Evolutionary conservation across 2,113 vertebrate genomes (phyloP).

Genomic region (Mionectes macconnelli): DNA sequence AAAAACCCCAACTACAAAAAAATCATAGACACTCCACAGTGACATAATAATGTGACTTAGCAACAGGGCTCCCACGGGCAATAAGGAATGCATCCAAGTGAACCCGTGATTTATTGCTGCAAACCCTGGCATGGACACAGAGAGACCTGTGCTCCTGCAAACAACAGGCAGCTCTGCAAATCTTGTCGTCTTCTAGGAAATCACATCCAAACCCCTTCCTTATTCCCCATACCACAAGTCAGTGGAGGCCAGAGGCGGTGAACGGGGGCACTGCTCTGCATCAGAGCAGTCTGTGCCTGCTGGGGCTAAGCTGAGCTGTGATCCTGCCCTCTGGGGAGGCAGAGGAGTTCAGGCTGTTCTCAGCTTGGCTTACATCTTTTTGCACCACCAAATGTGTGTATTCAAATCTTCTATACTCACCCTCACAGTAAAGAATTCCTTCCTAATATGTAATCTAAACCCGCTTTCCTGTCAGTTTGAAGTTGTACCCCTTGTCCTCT

Average conservation of each 20-base stretch:
- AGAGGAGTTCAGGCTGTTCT: not conserved
- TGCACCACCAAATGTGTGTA: not conserved
- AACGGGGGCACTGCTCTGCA: not conserved
- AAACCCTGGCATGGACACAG: not conserved
- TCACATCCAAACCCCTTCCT: not conserved
- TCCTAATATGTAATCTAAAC: not conserved
- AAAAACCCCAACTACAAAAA: not conserved
- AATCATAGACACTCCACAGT: accelerated
- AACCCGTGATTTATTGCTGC: not conserved
- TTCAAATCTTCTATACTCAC: not conserved
- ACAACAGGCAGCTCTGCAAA: not conserved
- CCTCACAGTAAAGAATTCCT: not conserved
- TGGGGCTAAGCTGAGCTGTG: not conserved
- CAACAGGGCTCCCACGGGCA: not conserved
- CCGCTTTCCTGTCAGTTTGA: not conserved
- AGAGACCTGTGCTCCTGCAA: not conserved
- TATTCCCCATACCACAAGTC: not conserved
- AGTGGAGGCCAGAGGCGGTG: not conserved
- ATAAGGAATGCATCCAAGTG: not conserved
- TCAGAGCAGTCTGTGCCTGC: not conserved
- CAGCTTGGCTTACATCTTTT: not conserved
- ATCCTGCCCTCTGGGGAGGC: not conserved
- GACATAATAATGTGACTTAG: not conserved
- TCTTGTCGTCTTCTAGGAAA: not conserved
- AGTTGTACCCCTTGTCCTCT: not conserved